Evolutionary conservation across 30 jellyfish, hydroid and myxozoan species (phyloP), one percentile per base, ranked within the genome.

Genomic region (Morbakka virulenta): DNA sequence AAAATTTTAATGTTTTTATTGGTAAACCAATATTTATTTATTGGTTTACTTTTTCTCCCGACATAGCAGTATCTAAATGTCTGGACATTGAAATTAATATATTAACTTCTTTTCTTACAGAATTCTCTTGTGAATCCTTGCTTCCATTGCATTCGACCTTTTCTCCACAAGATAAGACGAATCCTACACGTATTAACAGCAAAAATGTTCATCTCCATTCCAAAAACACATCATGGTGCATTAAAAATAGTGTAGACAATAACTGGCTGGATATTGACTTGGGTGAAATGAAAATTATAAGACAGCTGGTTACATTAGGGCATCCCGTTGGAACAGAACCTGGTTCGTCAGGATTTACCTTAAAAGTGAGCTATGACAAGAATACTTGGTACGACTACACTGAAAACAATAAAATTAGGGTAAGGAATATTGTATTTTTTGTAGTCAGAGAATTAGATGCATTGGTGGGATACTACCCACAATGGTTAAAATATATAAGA

Each of bases 311-410:
- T 1, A 83, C 87, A 1, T 28, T 73, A 22, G 95, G 95, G 17
- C 74, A 61, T 30, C 95, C 95, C 32, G 69, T 50, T n/a, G 95
- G 77, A 3, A 72, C 95, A 3, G 87, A 83, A 67, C 95, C 95
- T 28, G 83, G 95, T 3, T 83, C 64, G 47, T 71, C 29, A 22
- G 73, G 52, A 14, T 83, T 61, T 50, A 73, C 87, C 29, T 20
- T 83, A 41, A 83, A 83, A 53, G 2, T 83, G 69, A 72, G 95
- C 50, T 52, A 66, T n/a, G 87, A 72, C 24, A 65, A 32, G 14
- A 23, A 22, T 20, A 64, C 26, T 3, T 83, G 12, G 30, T 50
- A 14, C 28, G 32, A 83, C 22, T 83, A 61, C 69, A 73, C n/a
- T n/a, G n/a, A n/a, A n/a, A n/a, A n/a, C n/a, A n/a, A n/a, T n/a